Conservation (phyloP, 2,797 vertebrate genomes). For the Selene dorsalis region DNA sequence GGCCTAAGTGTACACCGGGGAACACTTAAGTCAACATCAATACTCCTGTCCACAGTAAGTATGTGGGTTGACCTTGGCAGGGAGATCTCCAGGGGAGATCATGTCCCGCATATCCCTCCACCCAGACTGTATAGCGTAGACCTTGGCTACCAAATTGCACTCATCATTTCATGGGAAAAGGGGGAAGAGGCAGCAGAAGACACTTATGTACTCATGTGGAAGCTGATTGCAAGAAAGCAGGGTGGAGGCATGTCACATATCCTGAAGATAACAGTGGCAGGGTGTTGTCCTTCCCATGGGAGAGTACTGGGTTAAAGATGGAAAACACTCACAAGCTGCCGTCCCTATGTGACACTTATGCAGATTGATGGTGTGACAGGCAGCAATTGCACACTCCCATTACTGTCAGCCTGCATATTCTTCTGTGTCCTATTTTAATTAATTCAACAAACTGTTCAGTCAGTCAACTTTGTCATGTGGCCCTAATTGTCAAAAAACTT, state of each 20-base stretch:
- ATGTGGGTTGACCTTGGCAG: constrained; percentile 21
- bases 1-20: background rate
- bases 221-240: constrained; percentile 23
- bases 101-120: constrained; percentile 18
- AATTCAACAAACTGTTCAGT: background rate
- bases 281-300: background rate
- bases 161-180: constrained; percentile 18
- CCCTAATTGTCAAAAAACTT: background rate
- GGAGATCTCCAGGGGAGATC: too few species aligned
- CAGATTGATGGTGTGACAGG: background rate
- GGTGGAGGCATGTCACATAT: constrained; percentile 4
- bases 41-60: constrained; percentile 16
- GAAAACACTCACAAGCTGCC: background rate
- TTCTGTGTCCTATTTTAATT: background rate
- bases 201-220: constrained; percentile 1
- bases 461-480: background rate
- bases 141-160: constrained; percentile 9
- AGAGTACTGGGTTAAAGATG: background rate
- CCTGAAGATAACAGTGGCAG: constrained; percentile 15
- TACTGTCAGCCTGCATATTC: background rate
- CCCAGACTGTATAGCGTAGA: background rate
- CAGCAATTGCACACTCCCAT: background rate
- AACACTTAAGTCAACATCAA: constrained; percentile 26
- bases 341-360: background rate
- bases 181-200: background rate